Percentiles rank a stretch among this genome's conserved stretches.
Evolutionary conservation across 2,113 vertebrate species (phyloP).

Genomic region (Empidonax traillii): DNA sequence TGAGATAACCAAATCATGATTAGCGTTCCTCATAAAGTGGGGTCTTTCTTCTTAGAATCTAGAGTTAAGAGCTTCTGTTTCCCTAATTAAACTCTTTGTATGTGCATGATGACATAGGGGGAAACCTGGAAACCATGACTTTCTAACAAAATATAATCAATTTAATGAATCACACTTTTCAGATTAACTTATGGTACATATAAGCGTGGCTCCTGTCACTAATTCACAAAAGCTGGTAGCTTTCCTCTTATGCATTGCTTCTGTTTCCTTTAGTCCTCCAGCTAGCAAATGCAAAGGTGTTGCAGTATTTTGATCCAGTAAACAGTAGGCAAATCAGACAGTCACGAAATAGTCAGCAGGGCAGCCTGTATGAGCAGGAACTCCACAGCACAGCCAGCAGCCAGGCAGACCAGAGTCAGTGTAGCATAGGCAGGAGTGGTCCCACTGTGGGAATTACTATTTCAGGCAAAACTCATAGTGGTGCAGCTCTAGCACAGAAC

Average conservation of each 20-base stretch:
- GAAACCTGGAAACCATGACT: not conserved
- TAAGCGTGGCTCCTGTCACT: not conserved
- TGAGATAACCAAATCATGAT: not conserved
- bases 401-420: not conserved
- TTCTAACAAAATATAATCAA: not conserved
- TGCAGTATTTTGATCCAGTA: not conserved
- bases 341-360: not conserved
- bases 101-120: not conserved
- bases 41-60: not conserved
- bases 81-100: not conserved
- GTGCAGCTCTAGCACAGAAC: not conserved
- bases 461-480: not conserved
- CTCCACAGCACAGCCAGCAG: not conserved
- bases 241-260: not conserved
- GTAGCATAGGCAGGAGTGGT: not conserved
- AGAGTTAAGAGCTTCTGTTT: not conserved
- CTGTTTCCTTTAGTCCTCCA: not conserved
- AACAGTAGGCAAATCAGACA: not conserved
- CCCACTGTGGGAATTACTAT: not conserved
- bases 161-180: not conserved
- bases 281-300: not conserved
- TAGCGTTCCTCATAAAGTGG: not conserved
- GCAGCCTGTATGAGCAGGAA: not conserved
- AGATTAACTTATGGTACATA: not conserved
- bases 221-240: not conserved